Percentiles rank a stretch among this genome's conserved stretches.
Conservation (phyloP, 2,888 invertebrate species). For the Ophion obscuratus region DNA sequence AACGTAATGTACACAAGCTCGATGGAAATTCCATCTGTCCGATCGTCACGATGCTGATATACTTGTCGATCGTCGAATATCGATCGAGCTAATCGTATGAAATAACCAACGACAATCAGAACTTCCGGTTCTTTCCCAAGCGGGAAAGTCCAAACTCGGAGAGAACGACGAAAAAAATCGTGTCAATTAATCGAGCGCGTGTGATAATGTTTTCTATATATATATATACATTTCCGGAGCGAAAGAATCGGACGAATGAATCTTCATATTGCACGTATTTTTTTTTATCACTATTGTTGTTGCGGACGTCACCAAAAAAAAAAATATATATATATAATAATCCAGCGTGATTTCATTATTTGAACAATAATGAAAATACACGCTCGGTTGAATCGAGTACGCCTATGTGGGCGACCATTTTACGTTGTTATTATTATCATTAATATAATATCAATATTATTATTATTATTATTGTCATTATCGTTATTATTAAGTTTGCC, state of each 20-base stretch:
- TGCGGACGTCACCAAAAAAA: constrained; percentile 65
- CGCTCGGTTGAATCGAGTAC: constrained; percentile 76
- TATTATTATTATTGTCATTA: constrained; percentile 15
- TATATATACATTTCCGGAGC: background rate
- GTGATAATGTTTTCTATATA: constrained; percentile 23
- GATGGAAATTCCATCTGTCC: constrained; percentile 46
- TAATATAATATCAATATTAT: constrained; percentile 23
- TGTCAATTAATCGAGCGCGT: constrained; percentile 55
- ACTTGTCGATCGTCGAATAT: constrained; percentile 38
- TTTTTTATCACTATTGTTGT: constrained; percentile 26
- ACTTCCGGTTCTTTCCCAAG: constrained; percentile 69
- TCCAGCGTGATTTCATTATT: constrained; percentile 76
- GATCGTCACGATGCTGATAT: constrained; percentile 19
- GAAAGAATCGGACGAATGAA: constrained; percentile 39
- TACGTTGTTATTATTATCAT: constrained; percentile 25
- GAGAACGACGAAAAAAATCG: constrained; percentile 44
- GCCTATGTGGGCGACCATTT: constrained; percentile 77
- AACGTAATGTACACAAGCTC: constrained; percentile 44
- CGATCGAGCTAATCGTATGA: constrained; percentile 55
- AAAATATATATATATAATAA: constrained; percentile 58
- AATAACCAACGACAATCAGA: constrained; percentile 49
- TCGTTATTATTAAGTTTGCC: constrained; percentile 14
- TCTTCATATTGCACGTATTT: constrained; percentile 33
- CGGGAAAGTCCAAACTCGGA: constrained; percentile 65
- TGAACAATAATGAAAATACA: constrained; percentile 70